Conservation (phyloP, 64 coral and sea anemone genomes). For the Dendronephthya gigantea region DNA sequence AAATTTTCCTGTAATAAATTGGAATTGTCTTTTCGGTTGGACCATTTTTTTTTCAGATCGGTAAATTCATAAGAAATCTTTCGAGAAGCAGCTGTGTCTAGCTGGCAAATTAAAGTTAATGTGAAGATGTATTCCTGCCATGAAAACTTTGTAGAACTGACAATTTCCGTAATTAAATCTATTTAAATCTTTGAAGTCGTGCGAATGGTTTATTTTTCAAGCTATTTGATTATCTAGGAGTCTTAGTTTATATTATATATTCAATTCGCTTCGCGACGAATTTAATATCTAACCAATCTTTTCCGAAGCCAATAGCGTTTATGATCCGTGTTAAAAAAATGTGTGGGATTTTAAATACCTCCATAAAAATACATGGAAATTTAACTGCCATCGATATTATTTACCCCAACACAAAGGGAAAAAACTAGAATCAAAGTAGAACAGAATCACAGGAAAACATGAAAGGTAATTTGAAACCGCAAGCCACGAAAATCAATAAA, state of each 20-base stretch:
- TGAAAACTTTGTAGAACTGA: not conserved
- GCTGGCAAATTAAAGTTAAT: not conserved
- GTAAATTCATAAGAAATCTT: not conserved
- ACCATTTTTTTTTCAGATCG: not conserved
- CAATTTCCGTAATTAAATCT: not conserved
- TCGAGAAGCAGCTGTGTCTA: not conserved
- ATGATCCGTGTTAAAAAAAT: too few relatives aligned
- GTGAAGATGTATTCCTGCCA: not conserved
- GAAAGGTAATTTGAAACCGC: not conserved
- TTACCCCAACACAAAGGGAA: not conserved
- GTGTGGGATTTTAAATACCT: too few relatives aligned
- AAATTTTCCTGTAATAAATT: not conserved
- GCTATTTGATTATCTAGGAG: not conserved
- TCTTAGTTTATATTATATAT: not conserved
- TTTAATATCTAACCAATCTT: too few relatives aligned
- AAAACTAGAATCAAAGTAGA: not conserved
- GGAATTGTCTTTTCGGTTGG: not conserved
- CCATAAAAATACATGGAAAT: not conserved
- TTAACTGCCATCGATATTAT: not conserved
- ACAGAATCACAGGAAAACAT: not conserved
- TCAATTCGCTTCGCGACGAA: too few relatives aligned
- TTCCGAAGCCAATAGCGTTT: too few relatives aligned
- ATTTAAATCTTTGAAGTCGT: not conserved
- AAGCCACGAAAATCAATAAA: not conserved
- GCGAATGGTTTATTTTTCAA: not conserved